Evolutionary conservation across 1,140 invertebrate genomes (phyloP), one percentile per base, ranked within the genome.

Genomic region (Dolichoris vasculosae): DNA sequence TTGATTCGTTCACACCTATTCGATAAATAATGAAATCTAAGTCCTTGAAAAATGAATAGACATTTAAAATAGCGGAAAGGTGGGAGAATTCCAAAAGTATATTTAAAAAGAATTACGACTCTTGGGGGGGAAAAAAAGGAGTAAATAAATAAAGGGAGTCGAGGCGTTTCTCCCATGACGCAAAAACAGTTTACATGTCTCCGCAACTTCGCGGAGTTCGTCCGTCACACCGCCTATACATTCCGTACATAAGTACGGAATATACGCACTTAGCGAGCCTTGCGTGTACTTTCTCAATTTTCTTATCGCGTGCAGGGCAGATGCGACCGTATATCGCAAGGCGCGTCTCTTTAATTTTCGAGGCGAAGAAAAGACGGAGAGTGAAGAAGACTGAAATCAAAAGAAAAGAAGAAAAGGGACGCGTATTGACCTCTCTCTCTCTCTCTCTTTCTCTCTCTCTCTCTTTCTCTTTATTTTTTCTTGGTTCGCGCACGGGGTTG

Each of bases 271-370:
- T 69, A 32, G 30, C 15, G 71, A 51, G 76, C 30, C 2, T 75
- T 40, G 81, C 81, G 80, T 40, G 67, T 75, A 17, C 51, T 26
- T 75, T 67, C 63, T 86, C 69, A 59, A 80, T 83, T 80, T 78
- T 71, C 63, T 69, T 76, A 86, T 71, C 32, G 71, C 73, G 85
- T 73, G 51, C 67, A 63, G 38, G 17, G 71, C 51, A 13, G 23
- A 26, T n/a, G 35, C 51, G 40, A 20, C 32, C 43, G 81, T 46
- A 7, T 81, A 26, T 80, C 59, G 35, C 32, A 78, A 78, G 35
- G 30, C 71, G 83, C 63, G 48, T 84, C 79, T 86, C 82, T 75
- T 80, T 76, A 83, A 83, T 84, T 83, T 81, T 38, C 46, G 35
- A 79, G 79, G 43, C 75, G 83, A 55, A 51, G 64, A 20, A 51